Conservation (phyloP, 2,888 invertebrate genomes). For the Ormia ochracea region DNA sequence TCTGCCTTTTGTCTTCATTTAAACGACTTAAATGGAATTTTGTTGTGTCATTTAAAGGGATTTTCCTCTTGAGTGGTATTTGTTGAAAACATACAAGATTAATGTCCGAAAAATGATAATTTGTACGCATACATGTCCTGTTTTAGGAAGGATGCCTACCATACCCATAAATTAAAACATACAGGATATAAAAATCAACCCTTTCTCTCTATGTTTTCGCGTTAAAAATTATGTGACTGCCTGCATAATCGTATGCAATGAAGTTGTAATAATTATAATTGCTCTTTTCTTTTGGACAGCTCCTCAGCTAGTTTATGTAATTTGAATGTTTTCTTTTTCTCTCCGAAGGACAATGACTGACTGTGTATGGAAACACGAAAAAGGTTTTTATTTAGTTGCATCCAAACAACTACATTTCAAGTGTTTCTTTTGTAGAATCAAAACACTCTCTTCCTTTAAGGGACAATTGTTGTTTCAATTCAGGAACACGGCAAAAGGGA, state of each 20-base stretch:
- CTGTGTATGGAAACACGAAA: conserved; percentile 1
- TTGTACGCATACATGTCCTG: conserved; percentile 61
- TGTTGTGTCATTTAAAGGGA: conserved; percentile 61
- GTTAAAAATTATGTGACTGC: conserved; percentile 14
- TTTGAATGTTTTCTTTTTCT: conserved; percentile 56
- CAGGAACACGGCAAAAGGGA: background rate
- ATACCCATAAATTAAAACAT: background rate
- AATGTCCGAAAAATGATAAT: conserved; percentile 69
- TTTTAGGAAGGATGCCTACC: conserved; percentile 18
- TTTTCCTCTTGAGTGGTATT: conserved; percentile 61
- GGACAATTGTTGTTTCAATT: conserved; percentile 33
- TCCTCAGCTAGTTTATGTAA: conserved; percentile 24
- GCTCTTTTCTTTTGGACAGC: conserved; percentile 67
- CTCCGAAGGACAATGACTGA: conserved; percentile 7
- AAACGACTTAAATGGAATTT: conserved; percentile 59
- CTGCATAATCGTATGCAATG: conserved; percentile 68
- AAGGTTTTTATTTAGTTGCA: conserved; percentile 38
- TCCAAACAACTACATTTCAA: conserved; percentile 49
- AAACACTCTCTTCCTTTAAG: conserved; percentile 18
- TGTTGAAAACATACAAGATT: conserved; percentile 61
- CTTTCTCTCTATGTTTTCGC: conserved; percentile 4
- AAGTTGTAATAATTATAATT: conserved; percentile 76
- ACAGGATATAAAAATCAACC: conserved; percentile 13
- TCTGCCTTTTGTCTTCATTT: conserved; percentile 10
- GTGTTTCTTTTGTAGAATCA: conserved; percentile 42